phyloP scores from a whole-genome alignment of 2,113 vertebrate species.

The Perca fluviatilis region DNA sequence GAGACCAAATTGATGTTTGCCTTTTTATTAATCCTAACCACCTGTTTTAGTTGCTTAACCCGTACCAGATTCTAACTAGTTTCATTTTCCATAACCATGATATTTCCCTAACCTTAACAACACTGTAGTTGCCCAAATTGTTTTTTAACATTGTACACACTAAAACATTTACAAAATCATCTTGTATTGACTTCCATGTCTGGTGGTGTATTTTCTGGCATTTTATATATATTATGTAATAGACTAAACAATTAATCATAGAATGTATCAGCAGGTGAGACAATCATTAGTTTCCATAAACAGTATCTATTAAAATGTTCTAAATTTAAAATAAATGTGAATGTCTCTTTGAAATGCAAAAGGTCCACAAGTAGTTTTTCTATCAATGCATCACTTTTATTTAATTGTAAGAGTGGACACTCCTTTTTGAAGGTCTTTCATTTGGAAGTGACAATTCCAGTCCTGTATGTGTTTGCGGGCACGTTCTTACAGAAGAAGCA shows the following conservation, averaged over 20 bases:
- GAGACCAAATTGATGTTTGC: background rate
- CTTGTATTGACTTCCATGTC: background rate
- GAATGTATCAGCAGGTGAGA: background rate
- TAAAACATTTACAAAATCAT: background rate
- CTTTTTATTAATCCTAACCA: background rate
- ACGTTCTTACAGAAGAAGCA: slow-evolving; percentile 18
- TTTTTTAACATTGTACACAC: background rate
- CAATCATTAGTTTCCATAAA: no score
- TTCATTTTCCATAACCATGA: background rate
- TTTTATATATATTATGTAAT: no score
- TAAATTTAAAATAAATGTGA: background rate
- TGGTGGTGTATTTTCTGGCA: background rate
- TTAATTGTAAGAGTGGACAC: background rate
- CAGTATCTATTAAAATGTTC: background rate
- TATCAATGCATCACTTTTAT: background rate
- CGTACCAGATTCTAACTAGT: no score
- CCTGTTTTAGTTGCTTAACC: background rate
- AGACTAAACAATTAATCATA: background rate
- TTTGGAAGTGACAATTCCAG: background rate
- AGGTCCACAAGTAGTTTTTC: background rate
- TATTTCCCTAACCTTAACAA: background rate
- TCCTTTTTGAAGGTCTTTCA: background rate
- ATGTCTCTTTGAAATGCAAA: no score
- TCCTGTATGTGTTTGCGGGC: background rate
- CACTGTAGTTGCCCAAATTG: background rate